These are phyloP conservation scores for Glomeris marginata DNA, from an alignment of 2,888 invertebrate genomes.

Conservation along the genomic window DNA sequence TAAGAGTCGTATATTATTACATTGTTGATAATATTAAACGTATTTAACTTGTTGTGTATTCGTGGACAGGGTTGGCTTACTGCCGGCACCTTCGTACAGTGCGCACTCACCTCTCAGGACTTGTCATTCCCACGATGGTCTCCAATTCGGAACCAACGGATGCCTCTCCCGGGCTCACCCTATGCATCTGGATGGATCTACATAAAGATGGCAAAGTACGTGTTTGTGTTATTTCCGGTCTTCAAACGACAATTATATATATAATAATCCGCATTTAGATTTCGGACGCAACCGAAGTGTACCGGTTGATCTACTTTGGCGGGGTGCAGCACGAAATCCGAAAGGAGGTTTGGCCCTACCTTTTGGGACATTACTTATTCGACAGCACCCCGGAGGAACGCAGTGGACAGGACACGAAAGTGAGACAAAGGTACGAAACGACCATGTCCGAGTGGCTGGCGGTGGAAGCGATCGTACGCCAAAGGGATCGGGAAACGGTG, in stretches of 20 bases:
- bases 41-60: neutral
- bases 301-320: constrained; percentile 69
- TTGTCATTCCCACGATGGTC: constrained; percentile 49
- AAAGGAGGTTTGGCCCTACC: constrained; percentile 61
- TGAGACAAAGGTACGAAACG: constrained; percentile 65
- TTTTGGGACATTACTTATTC: constrained; percentile 70
- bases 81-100: constrained; percentile 85
- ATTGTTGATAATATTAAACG: too few species aligned
- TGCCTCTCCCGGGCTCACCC: constrained; percentile 46
- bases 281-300: constrained; percentile 48
- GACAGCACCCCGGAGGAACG: constrained; percentile 52
- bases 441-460: constrained; percentile 93
- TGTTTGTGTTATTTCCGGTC: neutral
- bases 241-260: too few species aligned
- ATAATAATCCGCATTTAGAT: constrained; percentile 19
- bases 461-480: constrained; percentile 78
- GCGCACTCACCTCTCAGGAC: constrained; percentile 74
- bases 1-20: neutral
- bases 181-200: constrained; percentile 55
- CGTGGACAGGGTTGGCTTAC: constrained; percentile 55
- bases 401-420: constrained; percentile 45
- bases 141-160: constrained; percentile 22
- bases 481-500: constrained; percentile 64
- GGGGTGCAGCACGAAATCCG: constrained; percentile 58
- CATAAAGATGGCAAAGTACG: constrained; percentile 36